Conservation (phyloP, 2,797 vertebrate species). For the Pipistrellus pygmaeus region DNA sequence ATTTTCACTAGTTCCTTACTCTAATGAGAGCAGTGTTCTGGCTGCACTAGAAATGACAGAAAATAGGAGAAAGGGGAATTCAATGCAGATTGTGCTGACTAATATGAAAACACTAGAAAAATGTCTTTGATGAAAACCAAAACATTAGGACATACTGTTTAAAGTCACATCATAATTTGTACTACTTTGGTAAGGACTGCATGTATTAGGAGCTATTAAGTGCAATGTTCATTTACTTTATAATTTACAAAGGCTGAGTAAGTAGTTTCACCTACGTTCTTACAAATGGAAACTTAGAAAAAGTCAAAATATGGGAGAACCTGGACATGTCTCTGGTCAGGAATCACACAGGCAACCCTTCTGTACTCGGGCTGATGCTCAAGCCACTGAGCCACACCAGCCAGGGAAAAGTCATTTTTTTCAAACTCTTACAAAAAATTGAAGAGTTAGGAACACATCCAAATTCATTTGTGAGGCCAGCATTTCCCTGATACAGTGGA, state of each 20-base stretch:
- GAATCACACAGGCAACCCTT: neutral
- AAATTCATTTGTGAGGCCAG: neutral
- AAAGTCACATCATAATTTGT: slow-evolving; percentile 27
- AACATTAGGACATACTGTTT: slow-evolving; percentile 42
- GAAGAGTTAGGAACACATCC: neutral
- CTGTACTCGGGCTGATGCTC: neutral
- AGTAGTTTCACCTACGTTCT: slow-evolving; percentile 12
- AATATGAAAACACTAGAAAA: slow-evolving; percentile 38
- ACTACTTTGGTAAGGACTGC: neutral
- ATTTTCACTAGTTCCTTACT: slow-evolving; percentile 37
- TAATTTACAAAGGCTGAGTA: slow-evolving; percentile 12
- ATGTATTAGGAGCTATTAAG: neutral
- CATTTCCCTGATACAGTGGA: neutral
- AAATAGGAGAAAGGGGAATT: slow-evolving; percentile 31
- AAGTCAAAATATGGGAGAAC: slow-evolving; percentile 25
- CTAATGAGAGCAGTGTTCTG: slow-evolving; percentile 19
- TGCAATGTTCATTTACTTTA: slow-evolving; percentile 10
- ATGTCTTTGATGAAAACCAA: slow-evolving; percentile 46
- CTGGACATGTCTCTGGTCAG: neutral
- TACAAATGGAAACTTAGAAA: slow-evolving; percentile 10
- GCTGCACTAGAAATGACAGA: slow-evolving; percentile 26
- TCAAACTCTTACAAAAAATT: neutral
- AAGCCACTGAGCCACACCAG: neutral
- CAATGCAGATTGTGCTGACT: neutral
- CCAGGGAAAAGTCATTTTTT: neutral